phyloP scores from a whole-genome alignment of 2,888 invertebrate species.

The Leptinotarsa haldemani region DNA sequence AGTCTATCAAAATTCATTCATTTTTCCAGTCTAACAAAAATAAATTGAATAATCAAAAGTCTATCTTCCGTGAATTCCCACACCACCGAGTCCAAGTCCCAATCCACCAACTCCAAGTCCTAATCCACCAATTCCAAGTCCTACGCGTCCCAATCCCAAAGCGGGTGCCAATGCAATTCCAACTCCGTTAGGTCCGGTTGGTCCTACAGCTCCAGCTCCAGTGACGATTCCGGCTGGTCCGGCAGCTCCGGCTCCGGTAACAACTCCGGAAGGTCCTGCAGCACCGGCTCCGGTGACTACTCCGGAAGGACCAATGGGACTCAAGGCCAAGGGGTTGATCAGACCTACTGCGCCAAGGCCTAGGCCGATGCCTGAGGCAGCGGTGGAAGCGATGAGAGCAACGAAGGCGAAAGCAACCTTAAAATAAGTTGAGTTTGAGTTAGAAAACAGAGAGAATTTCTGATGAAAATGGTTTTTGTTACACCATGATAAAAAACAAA shows the following conservation, averaged over 20 bases:
- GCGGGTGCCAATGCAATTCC: conserved; percentile 35
- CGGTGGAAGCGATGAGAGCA: conserved; percentile 25
- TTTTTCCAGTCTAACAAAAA: no score
- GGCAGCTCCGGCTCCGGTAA: conserved; percentile 43
- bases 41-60: neutral
- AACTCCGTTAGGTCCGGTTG: conserved; percentile 43
- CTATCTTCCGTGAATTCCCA: neutral
- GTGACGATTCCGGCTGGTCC: conserved; percentile 43
- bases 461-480: neutral
- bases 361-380: conserved; percentile 25
- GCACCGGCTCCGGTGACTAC: conserved; percentile 45
- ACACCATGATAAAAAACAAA: no score
- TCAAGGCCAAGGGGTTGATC: conserved; percentile 30
- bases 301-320: conserved; percentile 41
- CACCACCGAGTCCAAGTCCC: conserved; percentile 15
- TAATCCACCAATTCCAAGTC: conserved; percentile 30
- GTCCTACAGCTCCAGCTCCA: conserved; percentile 42
- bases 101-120: conserved; percentile 21
- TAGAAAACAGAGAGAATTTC: no score
- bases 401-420: conserved; percentile 19
- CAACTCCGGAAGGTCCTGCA: conserved; percentile 43
- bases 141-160: conserved; percentile 21
- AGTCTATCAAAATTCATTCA: no score
- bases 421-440: neutral
- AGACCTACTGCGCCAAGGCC: conserved; percentile 24